Percentiles rank a stretch among this genome's conserved stretches.
Evolutionary conservation across 1,140 invertebrate species (phyloP).

Genomic region (Monochamus saltuarius): DNA sequence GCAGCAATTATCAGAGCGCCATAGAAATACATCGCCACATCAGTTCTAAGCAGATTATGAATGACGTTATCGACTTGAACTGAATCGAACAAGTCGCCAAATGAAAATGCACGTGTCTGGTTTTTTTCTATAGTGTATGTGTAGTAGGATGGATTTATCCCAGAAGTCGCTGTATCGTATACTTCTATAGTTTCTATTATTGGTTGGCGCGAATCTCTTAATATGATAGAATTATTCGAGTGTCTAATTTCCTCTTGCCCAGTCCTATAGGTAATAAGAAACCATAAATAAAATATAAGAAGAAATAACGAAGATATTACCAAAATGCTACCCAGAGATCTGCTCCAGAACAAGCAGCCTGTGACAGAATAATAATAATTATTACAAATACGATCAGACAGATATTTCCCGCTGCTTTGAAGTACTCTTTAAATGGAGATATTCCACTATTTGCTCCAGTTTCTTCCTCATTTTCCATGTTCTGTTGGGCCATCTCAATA

Average conservation of each 20-base stretch:
- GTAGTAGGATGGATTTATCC: background rate
- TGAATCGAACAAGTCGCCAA: constrained; percentile 21
- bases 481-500: background rate
- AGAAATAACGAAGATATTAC: constrained; percentile 47
- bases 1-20: constrained; percentile 44
- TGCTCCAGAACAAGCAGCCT: constrained; percentile 59
- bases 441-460: background rate
- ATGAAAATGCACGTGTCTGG: background rate
- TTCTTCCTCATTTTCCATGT: background rate
- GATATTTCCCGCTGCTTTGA: constrained; percentile 1
- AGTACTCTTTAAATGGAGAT: constrained; percentile 12
- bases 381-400: background rate
- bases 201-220: no score
- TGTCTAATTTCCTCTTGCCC: constrained; percentile 34
- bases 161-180: no score
- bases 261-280: constrained; percentile 31
- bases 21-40: constrained; percentile 50
- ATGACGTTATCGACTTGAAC: constrained; percentile 19
- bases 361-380: background rate
- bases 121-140: background rate
- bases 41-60: constrained; percentile 32
- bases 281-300: background rate
- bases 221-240: background rate
- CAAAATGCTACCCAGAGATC: constrained; percentile 82
- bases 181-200: no score